Evolutionary conservation across 2,113 vertebrate species (phyloP).

Genomic region (Antigone vipio): DNA sequence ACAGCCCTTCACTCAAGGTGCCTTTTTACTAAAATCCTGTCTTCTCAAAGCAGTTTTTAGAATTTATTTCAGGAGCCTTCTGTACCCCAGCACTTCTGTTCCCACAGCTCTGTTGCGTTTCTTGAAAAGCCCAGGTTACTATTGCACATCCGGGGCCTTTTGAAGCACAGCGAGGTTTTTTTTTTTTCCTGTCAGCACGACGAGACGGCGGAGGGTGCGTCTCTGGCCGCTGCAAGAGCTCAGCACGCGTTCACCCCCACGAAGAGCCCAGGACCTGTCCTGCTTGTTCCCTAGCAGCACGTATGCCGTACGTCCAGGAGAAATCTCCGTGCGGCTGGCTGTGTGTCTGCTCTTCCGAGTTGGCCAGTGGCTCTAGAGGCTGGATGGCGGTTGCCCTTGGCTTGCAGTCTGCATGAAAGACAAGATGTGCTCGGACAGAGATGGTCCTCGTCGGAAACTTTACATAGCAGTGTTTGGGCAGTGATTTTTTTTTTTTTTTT

Average conservation of each 20-base stretch:
- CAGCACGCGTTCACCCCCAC: accelerated
- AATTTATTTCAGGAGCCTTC: constrained; percentile 22
- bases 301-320: accelerated
- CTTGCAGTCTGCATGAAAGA: not conserved
- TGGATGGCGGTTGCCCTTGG: not conserved
- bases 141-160: not conserved
- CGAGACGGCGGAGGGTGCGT: accelerated
- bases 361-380: not conserved
- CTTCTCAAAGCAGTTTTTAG: constrained; percentile 12
- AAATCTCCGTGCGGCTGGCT: not conserved
- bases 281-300: not conserved
- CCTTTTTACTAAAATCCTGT: constrained; percentile 1
- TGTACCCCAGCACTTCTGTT: not conserved
- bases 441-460: not conserved
- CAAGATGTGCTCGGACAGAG: accelerated
- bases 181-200: not conserved
- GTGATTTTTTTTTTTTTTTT: not conserved
- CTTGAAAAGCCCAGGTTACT: not conserved
- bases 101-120: not conserved
- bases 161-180: not conserved
- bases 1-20: constrained; percentile 46
- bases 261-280: not conserved
- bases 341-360: not conserved
- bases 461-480: not conserved
- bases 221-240: not conserved